A percentile compares a stretch with the other conserved stretches of the same genome.
Conservation (phyloP, 2,797 vertebrate species). For the Typhlichthys eigenmanni region DNA sequence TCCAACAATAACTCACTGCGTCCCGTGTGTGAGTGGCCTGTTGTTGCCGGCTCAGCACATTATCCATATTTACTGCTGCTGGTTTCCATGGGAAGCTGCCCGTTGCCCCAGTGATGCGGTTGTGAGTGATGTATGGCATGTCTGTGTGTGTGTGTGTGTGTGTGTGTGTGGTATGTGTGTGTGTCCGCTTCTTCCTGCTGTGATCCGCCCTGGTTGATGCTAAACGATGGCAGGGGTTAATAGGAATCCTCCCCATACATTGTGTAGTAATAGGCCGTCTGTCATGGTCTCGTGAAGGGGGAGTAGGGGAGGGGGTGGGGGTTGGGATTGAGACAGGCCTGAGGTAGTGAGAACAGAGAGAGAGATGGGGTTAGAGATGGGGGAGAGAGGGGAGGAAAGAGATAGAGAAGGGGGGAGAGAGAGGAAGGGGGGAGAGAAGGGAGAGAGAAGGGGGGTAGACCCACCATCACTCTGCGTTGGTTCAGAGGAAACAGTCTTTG, state of each 20-base stretch:
- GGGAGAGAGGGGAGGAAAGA: too few species aligned
- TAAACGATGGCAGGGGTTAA: constrained; percentile 26
- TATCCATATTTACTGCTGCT: constrained; percentile 89
- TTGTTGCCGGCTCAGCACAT: constrained; percentile 80
- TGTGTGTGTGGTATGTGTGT: too few species aligned
- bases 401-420: neutral
- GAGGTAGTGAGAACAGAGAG: neutral
- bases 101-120: constrained; percentile 55
- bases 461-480: too few species aligned
- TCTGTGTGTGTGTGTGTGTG: too few species aligned
- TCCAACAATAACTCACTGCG: constrained; percentile 84
- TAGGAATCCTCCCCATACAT: constrained; percentile 14
- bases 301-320: neutral
- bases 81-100: constrained; percentile 81
- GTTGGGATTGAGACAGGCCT: too few species aligned
- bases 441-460: too few species aligned
- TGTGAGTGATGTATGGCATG: too few species aligned
- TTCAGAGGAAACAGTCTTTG: too few species aligned
- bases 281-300: constrained; percentile 3
- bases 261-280: constrained; percentile 26
- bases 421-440: too few species aligned
- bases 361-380: too few species aligned
- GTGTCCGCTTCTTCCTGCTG: constrained; percentile 14
- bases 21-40: constrained; percentile 74
- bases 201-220: constrained; percentile 36